These are phyloP conservation scores for Vipera latastei DNA, from an alignment of 2,797 vertebrate species.

Conservation along the genomic window DNA sequence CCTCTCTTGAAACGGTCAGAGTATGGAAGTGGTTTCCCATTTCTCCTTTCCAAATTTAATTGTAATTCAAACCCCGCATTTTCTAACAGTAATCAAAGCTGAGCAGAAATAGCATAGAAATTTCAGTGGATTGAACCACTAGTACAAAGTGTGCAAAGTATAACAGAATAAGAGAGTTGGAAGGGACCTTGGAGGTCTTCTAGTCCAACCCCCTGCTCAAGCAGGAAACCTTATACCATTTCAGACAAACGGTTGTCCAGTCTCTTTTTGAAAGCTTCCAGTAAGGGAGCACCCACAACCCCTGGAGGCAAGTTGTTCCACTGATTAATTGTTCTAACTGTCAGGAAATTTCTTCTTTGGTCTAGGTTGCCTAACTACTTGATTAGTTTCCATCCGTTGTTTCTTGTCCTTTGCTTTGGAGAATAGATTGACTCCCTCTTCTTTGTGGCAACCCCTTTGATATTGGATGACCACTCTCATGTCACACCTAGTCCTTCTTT, in stretches of 20 bases:
- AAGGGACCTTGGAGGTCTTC: not conserved
- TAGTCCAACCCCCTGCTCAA: not conserved
- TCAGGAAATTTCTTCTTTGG: not conserved
- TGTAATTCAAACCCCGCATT: not conserved
- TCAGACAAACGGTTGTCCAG: not conserved
- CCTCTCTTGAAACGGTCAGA: not conserved
- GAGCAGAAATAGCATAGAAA: not conserved
- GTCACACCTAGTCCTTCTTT: not conserved
- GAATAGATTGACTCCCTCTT: not conserved
- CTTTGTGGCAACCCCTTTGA: not conserved
- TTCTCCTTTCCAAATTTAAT: not conserved
- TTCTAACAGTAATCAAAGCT: not conserved
- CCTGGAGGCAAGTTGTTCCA: not conserved
- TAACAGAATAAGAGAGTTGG: not conserved
- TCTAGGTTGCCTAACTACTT: not conserved
- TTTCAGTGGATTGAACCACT: not conserved
- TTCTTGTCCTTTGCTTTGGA: not conserved
- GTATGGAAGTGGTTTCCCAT: not conserved
- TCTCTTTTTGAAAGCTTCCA: not conserved
- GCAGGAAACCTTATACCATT: not conserved
- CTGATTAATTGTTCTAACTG: not conserved
- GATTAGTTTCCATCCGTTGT: not conserved
- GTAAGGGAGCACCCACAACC: not conserved
- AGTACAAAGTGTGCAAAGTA: not conserved
- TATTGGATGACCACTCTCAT: not conserved